Evolutionary conservation across 2,888 invertebrate genomes (phyloP).

Genomic region (Lacanobia oleracea): DNA sequence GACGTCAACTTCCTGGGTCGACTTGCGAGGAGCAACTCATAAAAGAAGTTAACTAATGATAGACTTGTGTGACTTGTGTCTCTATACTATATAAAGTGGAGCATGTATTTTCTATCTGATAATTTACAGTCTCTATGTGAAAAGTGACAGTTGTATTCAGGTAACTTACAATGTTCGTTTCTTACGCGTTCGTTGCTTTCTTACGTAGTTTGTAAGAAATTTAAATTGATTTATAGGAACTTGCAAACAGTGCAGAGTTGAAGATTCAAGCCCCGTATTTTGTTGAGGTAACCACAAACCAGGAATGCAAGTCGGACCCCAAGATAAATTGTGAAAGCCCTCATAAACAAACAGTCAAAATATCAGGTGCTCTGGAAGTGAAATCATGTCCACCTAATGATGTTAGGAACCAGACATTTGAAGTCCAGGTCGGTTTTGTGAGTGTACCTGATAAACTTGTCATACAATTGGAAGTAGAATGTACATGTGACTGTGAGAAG

Average conservation of each 20-base stretch:
- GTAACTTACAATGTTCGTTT: no score
- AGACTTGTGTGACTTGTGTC: no score
- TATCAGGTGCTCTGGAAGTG: conserved; percentile 72
- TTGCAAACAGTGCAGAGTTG: conserved; percentile 66
- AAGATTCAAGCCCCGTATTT: conserved; percentile 61
- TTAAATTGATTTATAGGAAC: conserved; percentile 66
- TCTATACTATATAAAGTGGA: no score
- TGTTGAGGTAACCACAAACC: conserved; percentile 70
- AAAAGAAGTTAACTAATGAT: no score
- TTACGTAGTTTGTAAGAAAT: neutral
- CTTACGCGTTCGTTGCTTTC: neutral
- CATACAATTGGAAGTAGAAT: conserved; percentile 93
- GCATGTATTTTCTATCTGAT: no score
- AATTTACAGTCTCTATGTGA: no score
- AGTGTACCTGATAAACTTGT: conserved; percentile 92
- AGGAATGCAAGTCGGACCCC: conserved; percentile 68
- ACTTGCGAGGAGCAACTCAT: no score
- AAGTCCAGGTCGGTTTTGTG: conserved; percentile 84
- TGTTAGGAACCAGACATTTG: conserved; percentile 21
- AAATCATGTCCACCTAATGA: conserved; percentile 67
- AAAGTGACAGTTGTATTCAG: no score
- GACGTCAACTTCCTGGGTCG: no score
- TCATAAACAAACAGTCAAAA: conserved; percentile 64
- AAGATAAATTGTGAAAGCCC: conserved; percentile 67
- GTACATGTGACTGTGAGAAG: conserved; percentile 94